Percentiles rank a stretch among this genome's conserved stretches.
Conservation (phyloP, 2,113 vertebrate genomes). For the Melanocharis versteri region DNA sequence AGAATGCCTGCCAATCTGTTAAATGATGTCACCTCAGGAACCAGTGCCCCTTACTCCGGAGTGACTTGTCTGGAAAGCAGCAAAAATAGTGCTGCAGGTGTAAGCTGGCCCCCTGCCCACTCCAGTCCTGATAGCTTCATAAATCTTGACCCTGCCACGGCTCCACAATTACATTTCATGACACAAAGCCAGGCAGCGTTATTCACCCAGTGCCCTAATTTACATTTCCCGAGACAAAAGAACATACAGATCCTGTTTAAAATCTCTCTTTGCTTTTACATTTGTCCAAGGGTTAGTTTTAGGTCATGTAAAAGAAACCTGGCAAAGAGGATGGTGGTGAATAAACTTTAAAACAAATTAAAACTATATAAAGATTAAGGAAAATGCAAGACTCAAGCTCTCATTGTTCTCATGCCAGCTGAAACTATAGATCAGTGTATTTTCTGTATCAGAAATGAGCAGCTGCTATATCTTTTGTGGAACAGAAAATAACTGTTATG, state of each 20-base stretch:
- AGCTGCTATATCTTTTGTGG: conserved; percentile 49
- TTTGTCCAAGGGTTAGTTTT: conserved; percentile 68
- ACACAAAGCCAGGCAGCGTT: conserved; percentile 71
- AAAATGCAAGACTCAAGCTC: conserved; percentile 33
- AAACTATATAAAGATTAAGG: conserved; percentile 63
- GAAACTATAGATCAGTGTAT: conserved; percentile 49
- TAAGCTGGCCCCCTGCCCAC: conserved; percentile 62
- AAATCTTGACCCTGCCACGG: conserved; percentile 68
- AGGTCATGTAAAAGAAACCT: conserved; percentile 64
- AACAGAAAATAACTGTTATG: background rate
- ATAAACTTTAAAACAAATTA: conserved; percentile 66
- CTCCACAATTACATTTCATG: conserved; percentile 65
- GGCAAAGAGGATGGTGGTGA: conserved; percentile 30
- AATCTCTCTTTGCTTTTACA: conserved; percentile 49
- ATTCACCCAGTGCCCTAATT: conserved; percentile 67
- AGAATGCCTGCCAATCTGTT: background rate
- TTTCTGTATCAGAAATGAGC: conserved; percentile 50
- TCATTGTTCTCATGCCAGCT: conserved; percentile 63
- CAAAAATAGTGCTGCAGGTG: conserved; percentile 51
- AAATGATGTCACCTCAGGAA: conserved; percentile 12
- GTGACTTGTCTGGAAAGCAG: background rate
- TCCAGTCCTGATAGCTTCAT: conserved; percentile 67
- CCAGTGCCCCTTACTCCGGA: background rate
- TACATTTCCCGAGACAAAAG: conserved; percentile 73
- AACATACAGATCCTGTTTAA: conserved; percentile 66